Percentiles rank a stretch among this genome's conserved stretches.
Conservation (phyloP, 1,140 invertebrate species). For the Hycleus phaleratus region DNA sequence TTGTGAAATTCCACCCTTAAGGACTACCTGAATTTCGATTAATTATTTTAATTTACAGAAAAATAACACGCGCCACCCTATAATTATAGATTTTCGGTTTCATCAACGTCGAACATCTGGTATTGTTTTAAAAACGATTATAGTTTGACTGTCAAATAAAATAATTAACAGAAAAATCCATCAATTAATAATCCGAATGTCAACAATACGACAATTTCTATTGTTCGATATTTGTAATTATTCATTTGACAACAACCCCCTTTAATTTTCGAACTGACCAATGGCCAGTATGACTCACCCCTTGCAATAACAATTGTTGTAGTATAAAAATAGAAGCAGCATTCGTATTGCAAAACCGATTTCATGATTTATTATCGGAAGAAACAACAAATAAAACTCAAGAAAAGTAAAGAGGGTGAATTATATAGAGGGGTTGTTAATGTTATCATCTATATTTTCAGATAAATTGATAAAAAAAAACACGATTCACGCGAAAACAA, state of each 20-base stretch:
- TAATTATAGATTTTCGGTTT: neutral
- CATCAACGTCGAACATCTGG: neutral
- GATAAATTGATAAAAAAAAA: no score
- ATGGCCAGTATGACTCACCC: slow-evolving; percentile 28
- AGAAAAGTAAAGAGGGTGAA: no score
- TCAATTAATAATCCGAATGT: neutral
- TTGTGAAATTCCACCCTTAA: no score
- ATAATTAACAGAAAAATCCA: neutral
- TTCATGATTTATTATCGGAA: slow-evolving; percentile 10
- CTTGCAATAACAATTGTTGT: slow-evolving; percentile 19
- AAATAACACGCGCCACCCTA: neutral
- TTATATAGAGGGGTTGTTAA: no score
- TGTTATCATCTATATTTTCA: no score
- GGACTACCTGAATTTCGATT: neutral
- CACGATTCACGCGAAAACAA: no score
- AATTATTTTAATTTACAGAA: neutral
- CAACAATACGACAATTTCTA: neutral
- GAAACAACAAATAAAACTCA: no score
- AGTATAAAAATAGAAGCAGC: slow-evolving; percentile 14
- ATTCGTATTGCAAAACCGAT: slow-evolving; percentile 8
- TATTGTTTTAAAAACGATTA: neutral
- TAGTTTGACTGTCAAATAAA: neutral
- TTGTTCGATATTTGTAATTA: slow-evolving; percentile 7
- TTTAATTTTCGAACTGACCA: slow-evolving; percentile 18
- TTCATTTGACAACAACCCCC: slow-evolving; percentile 11